phyloP scores from a whole-genome alignment of 2,797 vertebrate species.

The Botia kubotai region DNA sequence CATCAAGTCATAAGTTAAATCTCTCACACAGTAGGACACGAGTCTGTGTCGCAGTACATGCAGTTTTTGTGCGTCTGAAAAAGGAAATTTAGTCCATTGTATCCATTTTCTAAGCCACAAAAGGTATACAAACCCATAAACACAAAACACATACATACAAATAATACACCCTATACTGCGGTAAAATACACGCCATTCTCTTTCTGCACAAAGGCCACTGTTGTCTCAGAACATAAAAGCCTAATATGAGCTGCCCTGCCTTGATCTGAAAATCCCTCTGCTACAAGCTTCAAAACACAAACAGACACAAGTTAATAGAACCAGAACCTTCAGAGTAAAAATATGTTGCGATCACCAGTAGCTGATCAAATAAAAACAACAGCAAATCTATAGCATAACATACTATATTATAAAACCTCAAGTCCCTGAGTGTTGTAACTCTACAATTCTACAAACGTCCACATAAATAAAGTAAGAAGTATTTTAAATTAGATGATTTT shows the following conservation, averaged over 20 bases:
- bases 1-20: constrained; percentile 33
- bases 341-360: constrained; percentile 12
- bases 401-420: neutral
- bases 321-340: constrained; percentile 3
- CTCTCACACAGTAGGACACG: constrained; percentile 4
- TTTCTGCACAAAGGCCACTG: constrained; percentile 40
- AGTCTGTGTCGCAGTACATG: constrained; percentile 23
- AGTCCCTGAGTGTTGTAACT: neutral
- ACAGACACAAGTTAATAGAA: constrained; percentile 4
- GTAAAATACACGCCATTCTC: constrained; percentile 51
- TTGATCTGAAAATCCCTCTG: constrained; percentile 29
- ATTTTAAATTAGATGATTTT: too few species aligned
- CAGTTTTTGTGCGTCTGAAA: constrained; percentile 22
- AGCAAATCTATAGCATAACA: neutral
- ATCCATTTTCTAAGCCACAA: constrained; percentile 36
- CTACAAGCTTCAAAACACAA: constrained; percentile 22
- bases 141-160: constrained; percentile 28
- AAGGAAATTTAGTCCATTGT: constrained; percentile 30
- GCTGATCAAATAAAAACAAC: neutral
- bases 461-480: neutral
- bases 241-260: constrained; percentile 42
- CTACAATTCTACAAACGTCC: neutral
- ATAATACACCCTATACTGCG: constrained; percentile 35
- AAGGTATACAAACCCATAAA: constrained; percentile 41
- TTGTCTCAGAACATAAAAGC: constrained; percentile 48